A percentile compares a stretch with the other conserved stretches of the same genome.
Evolutionary conservation across 2,888 invertebrate genomes (phyloP).

Genomic region (Nyleta sp.): DNA sequence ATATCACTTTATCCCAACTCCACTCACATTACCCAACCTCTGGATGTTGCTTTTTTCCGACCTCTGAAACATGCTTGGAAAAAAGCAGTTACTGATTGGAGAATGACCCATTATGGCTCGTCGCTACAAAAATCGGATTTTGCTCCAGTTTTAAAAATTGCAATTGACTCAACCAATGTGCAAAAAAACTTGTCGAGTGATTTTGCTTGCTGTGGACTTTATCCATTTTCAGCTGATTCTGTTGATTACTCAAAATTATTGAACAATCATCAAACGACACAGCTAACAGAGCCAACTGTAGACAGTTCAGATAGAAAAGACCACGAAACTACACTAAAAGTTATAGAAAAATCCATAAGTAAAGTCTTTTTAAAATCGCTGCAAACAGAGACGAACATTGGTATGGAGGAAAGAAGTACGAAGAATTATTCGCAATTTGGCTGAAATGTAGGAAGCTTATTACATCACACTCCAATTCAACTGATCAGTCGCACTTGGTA

Average conservation of each 20-base stretch:
- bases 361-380: conserved; percentile 17
- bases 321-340: conserved; percentile 3
- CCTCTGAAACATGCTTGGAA: conserved; percentile 29
- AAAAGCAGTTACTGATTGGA: conserved; percentile 22
- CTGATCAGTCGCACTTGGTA: conserved; percentile 8
- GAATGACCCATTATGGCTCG: conserved; percentile 40
- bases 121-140: conserved; percentile 41
- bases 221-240: conserved; percentile 32
- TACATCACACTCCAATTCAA: conserved; percentile 7
- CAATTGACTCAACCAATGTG: conserved; percentile 20
- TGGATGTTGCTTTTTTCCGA: conserved; percentile 27
- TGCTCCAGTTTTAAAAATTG: conserved; percentile 19
- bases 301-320: neutral
- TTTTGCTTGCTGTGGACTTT: conserved; percentile 36
- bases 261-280: conserved; percentile 12
- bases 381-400: conserved; percentile 16
- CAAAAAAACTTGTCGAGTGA: conserved; percentile 32
- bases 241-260: conserved; percentile 31
- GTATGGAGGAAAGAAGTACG: conserved; percentile 22
- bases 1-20: conserved; percentile 36
- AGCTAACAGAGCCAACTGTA: neutral
- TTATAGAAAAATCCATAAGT: conserved; percentile 23
- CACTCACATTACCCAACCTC: conserved; percentile 32
- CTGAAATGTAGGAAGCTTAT: conserved; percentile 3
- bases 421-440: conserved; percentile 17